Evolutionary conservation across 2,113 vertebrate species (phyloP).

Genomic region (Notarius quadriscutis): DNA sequence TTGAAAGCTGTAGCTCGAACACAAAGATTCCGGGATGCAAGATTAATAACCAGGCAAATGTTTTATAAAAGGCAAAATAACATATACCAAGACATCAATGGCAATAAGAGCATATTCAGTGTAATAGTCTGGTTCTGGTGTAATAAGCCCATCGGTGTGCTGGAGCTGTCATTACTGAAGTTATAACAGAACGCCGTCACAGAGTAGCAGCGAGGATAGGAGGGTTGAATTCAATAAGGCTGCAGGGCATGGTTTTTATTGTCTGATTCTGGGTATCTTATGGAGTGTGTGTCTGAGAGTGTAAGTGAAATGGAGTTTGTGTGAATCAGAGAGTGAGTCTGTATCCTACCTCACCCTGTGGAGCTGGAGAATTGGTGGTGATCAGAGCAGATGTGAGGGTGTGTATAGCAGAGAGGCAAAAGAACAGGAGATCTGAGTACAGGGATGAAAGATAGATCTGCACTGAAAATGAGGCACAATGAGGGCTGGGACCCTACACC

Average conservation of each 20-base stretch:
- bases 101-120: slow-evolving; percentile 31
- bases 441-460: slow-evolving; percentile 35
- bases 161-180: slow-evolving; percentile 24
- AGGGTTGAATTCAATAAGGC: slow-evolving; percentile 48
- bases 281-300: slow-evolving; percentile 35
- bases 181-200: slow-evolving; percentile 28
- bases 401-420: slow-evolving; percentile 40
- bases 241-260: slow-evolving; percentile 47
- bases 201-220: slow-evolving; percentile 17
- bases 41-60: slow-evolving; percentile 37
- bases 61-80: slow-evolving; percentile 37
- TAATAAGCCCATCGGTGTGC: slow-evolving; percentile 34
- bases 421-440: slow-evolving; percentile 29
- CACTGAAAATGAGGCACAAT: neutral
- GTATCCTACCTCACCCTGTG: slow-evolving; percentile 13
- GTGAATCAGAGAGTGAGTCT: slow-evolving; percentile 17
- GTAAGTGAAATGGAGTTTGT: slow-evolving; percentile 30
- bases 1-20: slow-evolving; percentile 9
- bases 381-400: slow-evolving; percentile 43
- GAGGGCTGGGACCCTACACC: neutral
- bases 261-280: slow-evolving; percentile 38
- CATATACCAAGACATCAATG: slow-evolving; percentile 8
- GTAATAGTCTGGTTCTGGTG: slow-evolving; percentile 36
- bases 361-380: slow-evolving; percentile 30
- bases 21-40: slow-evolving; percentile 24